A percentile compares a stretch with the other conserved stretches of the same genome.
These are phyloP conservation scores for Natator depressus DNA, from an alignment of 2,113 vertebrate genomes.

Conservation along the genomic window DNA sequence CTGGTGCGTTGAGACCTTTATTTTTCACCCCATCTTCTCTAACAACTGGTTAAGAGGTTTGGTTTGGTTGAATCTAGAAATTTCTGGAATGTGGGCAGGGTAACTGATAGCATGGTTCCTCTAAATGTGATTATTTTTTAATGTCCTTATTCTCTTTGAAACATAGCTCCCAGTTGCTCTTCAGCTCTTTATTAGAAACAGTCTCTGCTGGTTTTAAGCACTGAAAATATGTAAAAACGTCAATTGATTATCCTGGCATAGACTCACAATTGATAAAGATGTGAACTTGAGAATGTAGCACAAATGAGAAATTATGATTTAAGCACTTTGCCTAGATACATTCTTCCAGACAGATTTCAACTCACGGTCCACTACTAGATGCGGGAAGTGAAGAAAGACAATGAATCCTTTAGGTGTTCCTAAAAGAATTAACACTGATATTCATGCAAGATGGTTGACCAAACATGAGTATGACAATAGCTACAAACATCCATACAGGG, in stretches of 20 bases:
- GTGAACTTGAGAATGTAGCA: not conserved
- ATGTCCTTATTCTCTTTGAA: not conserved
- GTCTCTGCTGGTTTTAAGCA: not conserved
- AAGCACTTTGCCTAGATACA: not conserved
- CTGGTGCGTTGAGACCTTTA: accelerated
- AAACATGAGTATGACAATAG: not conserved
- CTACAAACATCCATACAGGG: not conserved
- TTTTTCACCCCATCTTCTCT: not conserved
- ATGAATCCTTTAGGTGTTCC: too few relatives aligned
- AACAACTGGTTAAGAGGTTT: accelerated
- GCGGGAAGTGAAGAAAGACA: not conserved
- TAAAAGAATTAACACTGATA: not conserved
- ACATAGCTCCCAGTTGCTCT: not conserved
- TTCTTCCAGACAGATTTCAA: not conserved
- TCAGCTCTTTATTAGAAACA: not conserved
- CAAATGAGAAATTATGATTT: not conserved
- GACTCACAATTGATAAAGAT: accelerated
- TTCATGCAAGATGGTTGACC: not conserved
- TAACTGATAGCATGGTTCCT: not conserved
- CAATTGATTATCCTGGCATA: not conserved
- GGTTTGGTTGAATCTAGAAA: not conserved
- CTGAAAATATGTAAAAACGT: not conserved
- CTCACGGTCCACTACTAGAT: not conserved
- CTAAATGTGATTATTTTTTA: too few relatives aligned
- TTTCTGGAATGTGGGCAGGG: not conserved